A percentile compares a stretch with the other conserved stretches of the same genome.
Evolutionary conservation across 1,140 invertebrate species (phyloP).

Genomic region (Musca vetustissima): DNA sequence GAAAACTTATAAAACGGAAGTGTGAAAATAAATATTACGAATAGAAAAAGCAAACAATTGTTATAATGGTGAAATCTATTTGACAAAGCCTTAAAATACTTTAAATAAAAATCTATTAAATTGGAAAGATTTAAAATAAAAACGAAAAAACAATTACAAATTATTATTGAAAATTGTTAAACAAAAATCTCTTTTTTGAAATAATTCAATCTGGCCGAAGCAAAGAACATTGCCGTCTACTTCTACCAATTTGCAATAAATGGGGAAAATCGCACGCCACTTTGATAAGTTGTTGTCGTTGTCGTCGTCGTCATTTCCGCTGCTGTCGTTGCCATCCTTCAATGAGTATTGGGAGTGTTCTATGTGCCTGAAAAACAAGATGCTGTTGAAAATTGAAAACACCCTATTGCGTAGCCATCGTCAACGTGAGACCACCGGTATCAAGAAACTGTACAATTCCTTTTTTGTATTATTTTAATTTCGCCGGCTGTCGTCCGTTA

Average conservation of each 20-base stretch:
- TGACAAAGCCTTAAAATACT: neutral
- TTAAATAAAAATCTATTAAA: neutral
- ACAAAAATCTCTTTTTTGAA: neutral
- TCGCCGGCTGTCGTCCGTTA: neutral
- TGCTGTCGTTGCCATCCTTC: slow-evolving; percentile 26
- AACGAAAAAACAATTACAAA: neutral
- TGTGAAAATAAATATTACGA: too few relatives aligned
- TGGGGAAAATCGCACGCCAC: slow-evolving; percentile 53
- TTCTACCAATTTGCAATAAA: slow-evolving; percentile 40
- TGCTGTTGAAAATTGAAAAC: slow-evolving; percentile 68
- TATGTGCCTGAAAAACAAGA: slow-evolving; percentile 58
- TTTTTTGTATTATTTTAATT: slow-evolving; percentile 82
- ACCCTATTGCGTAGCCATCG: slow-evolving; percentile 75
- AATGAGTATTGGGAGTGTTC: slow-evolving; percentile 53
- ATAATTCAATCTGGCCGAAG: too few relatives aligned
- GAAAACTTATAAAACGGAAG: too few relatives aligned
- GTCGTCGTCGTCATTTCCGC: neutral
- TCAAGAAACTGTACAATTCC: slow-evolving; percentile 81
- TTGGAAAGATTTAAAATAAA: neutral
- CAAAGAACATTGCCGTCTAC: neutral
- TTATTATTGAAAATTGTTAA: too few relatives aligned
- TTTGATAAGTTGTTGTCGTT: slow-evolving; percentile 19
- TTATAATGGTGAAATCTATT: too few relatives aligned
- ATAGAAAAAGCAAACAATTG: too few relatives aligned
- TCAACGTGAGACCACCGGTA: slow-evolving; percentile 77